Evolutionary conservation across 2,797 vertebrate genomes (phyloP).

Genomic region (Molothrus aeneus): DNA sequence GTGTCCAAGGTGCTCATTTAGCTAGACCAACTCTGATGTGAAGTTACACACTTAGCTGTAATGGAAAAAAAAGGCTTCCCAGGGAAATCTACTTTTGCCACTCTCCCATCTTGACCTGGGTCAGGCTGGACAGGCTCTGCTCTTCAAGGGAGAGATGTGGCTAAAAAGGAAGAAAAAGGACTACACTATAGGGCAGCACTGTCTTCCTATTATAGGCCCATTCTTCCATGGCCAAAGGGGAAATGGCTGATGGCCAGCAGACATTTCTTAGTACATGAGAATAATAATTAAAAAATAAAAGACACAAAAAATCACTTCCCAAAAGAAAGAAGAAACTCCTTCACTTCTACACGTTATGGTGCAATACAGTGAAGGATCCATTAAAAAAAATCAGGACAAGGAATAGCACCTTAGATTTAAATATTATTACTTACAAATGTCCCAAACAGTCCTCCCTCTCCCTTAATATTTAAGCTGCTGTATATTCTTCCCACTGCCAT

Average conservation of each 20-base stretch:
- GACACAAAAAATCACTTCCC: background rate
- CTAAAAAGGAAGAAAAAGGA: background rate
- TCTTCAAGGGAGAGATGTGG: background rate
- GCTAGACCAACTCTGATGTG: background rate
- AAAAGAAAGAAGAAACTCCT: background rate
- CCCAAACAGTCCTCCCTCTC: background rate
- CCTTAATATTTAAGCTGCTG: background rate
- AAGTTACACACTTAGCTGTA: background rate
- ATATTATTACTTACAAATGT: background rate
- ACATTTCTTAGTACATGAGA: background rate
- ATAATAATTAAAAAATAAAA: background rate
- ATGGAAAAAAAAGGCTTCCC: background rate
- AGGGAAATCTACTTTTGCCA: background rate
- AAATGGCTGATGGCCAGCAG: background rate
- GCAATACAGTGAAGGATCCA: background rate
- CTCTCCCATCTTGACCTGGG: background rate
- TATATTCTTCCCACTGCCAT: background rate
- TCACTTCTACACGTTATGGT: background rate
- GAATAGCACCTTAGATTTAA: background rate
- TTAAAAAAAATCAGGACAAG: background rate
- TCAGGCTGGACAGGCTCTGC: background rate
- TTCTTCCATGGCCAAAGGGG: background rate
- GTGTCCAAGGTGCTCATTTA: background rate
- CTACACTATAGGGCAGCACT: background rate
- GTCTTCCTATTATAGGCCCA: background rate